phyloP scores from a whole-genome alignment of 2,888 invertebrate species.

The Dryobotodes eremita region DNA sequence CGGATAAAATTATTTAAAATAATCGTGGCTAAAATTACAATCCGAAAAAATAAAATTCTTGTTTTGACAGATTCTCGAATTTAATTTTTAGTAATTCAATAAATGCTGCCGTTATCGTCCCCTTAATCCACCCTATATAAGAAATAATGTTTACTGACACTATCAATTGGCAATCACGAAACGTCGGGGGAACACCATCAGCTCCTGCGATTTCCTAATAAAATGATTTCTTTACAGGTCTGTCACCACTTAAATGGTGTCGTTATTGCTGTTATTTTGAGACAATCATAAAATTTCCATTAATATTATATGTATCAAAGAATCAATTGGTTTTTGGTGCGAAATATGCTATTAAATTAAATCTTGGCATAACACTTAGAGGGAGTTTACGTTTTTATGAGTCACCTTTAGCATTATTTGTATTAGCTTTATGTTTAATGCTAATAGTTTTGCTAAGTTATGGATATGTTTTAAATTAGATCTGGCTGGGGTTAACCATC shows the following conservation, averaged over 20 bases:
- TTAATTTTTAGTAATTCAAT: slow-evolving; percentile 16
- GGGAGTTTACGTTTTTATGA: slow-evolving; percentile 65
- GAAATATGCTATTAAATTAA: slow-evolving; percentile 67
- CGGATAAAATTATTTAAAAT: not conserved
- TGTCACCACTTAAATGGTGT: slow-evolving; percentile 63
- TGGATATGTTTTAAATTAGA: slow-evolving; percentile 41
- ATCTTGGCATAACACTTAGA: slow-evolving; percentile 42
- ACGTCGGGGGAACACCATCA: slow-evolving; percentile 27
- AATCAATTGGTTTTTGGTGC: slow-evolving; percentile 70
- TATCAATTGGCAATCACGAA: slow-evolving; percentile 46
- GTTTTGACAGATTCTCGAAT: not conserved
- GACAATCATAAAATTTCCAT: slow-evolving; percentile 67
- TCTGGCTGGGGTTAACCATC: slow-evolving; percentile 12
- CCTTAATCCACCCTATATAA: slow-evolving; percentile 36
- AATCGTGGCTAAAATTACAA: not conserved
- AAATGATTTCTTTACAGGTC: slow-evolving; percentile 60
- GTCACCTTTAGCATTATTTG: slow-evolving; percentile 67
- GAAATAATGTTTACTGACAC: slow-evolving; percentile 55
- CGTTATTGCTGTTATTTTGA: slow-evolving; percentile 61
- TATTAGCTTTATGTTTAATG: slow-evolving; percentile 57
- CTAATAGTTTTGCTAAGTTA: slow-evolving; percentile 38
- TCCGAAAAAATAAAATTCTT: not conserved
- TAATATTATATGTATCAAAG: slow-evolving; percentile 72
- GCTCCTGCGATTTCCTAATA: slow-evolving; percentile 53
- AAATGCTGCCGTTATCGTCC: slow-evolving; percentile 14